Base-by-base conservation (phyloP, 2,113 vertebrate species). In the Dissostichus mawsoni region DNA sequence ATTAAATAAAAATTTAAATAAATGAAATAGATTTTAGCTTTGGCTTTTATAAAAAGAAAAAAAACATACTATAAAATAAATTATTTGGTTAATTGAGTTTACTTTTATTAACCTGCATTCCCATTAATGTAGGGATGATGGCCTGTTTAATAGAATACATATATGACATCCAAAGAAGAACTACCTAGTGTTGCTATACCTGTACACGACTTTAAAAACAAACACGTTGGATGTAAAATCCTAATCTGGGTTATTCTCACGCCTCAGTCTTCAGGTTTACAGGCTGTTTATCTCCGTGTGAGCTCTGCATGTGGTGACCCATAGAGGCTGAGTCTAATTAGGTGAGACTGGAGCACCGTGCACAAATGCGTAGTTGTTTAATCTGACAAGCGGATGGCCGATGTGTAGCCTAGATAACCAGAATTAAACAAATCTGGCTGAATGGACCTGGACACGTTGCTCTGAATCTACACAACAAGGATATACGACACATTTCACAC, bases 311-410 rank as follows among this genome's bases (percentile, higher is more conserved):
- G 82, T 36, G 80, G 68, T 91, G 92, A 91, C 91, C 92, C 61
- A 71, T 66, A 69, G 57, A 62, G 56, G 81, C 65, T 90, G 89
- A 90, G 84, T 50, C 88, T 90, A 87, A 93, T 93, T 87, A 92
- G 73, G 68, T 59, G 82, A 59, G 83, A 88, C 85, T 74, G 82
- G 72, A 80, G 78, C 90, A 56, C 63, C 57, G 29, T 69, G 84
- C 85, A 85, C 91, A 87, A 41, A 41, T 84, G 85, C 82, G 65
- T 78, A 72, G 74, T 84, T 57, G 50, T 83, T 85, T 92, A 92
- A 91, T 92, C 91, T 91, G 92, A 88, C 75, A 80, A 69, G 62
- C 68, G 59, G 53, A 78, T 69, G 81, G 33, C 66, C 17, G 52
- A 57, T 79, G 70, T 75, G 79, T 56, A 71, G 69, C 77, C 87